phyloP scores from a whole-genome alignment of 2,113 vertebrate genomes.

The Arizona elegans region DNA sequence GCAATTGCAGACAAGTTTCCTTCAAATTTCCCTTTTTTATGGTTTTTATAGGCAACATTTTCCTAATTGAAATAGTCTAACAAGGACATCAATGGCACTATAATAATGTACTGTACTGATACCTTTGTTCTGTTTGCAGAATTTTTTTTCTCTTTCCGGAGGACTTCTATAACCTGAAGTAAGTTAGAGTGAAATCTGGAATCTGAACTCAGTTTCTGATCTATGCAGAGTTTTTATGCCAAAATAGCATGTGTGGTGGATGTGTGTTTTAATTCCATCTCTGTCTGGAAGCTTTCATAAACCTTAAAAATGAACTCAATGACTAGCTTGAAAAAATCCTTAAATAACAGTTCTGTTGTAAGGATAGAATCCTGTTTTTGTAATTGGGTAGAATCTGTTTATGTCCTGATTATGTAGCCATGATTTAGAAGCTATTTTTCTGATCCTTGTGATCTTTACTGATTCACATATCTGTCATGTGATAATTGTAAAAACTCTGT shows the following conservation, averaged over 20 bases:
- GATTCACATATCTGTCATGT: neutral
- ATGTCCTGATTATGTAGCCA: slow-evolving; percentile 26
- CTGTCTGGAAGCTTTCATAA: slow-evolving; percentile 28
- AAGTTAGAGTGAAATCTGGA: slow-evolving; percentile 19
- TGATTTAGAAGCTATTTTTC: slow-evolving; percentile 42
- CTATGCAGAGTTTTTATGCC: slow-evolving; percentile 68
- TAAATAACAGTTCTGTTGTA: slow-evolving; percentile 28
- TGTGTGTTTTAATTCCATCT: slow-evolving; percentile 11
- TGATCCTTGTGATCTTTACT: neutral
- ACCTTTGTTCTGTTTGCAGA: neutral
- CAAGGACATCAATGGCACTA: neutral
- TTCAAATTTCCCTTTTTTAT: slow-evolving; percentile 43
- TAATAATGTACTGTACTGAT: neutral
- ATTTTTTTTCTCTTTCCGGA: slow-evolving; percentile 45
- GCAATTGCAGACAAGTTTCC: slow-evolving; percentile 25
- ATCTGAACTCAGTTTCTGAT: slow-evolving; percentile 56
- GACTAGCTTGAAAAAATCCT: slow-evolving; percentile 23
- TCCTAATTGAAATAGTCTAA: neutral
- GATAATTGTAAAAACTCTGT: neutral
- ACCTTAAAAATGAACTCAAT: slow-evolving; percentile 5
- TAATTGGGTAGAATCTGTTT: neutral
- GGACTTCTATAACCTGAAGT: slow-evolving; percentile 28
- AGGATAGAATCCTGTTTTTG: slow-evolving; percentile 26
- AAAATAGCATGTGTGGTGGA: slow-evolving; percentile 31
- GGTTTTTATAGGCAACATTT: slow-evolving; percentile 38